Conservation (phyloP, 2,888 invertebrate species). For the Euzophera pinguis region DNA sequence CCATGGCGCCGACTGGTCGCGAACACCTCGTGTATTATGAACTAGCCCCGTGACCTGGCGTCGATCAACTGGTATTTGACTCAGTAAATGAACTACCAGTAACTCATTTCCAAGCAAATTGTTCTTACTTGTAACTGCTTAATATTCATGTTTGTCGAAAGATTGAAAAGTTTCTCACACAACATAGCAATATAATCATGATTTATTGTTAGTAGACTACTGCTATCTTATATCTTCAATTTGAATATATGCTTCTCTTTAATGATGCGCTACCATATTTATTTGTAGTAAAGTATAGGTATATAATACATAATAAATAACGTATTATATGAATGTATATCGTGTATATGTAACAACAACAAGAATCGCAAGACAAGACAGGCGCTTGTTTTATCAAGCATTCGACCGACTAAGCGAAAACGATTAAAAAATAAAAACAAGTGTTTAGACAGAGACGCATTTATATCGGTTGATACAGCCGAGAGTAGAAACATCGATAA, state of each 20-base stretch:
- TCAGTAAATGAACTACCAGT: slow-evolving; percentile 56
- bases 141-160: slow-evolving; percentile 31
- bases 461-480: slow-evolving; percentile 47
- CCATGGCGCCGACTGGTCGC: slow-evolving; percentile 76
- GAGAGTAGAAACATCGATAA: slow-evolving; percentile 74
- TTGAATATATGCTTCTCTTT: not conserved
- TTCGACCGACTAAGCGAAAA: slow-evolving; percentile 40
- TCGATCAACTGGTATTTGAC: slow-evolving; percentile 75
- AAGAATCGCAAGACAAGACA: slow-evolving; percentile 45
- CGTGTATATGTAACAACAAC: slow-evolving; percentile 27
- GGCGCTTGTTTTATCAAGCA: slow-evolving; percentile 58
- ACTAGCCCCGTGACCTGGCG: slow-evolving; percentile 76
- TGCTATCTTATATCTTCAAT: slow-evolving; percentile 5
- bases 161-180: slow-evolving; percentile 16
- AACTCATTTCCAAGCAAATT: slow-evolving; percentile 59
- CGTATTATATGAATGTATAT: not conserved
- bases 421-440: slow-evolving; percentile 63
- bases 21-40: slow-evolving; percentile 78
- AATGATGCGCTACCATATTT: slow-evolving; percentile 11
- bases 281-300: not conserved
- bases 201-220: slow-evolving; percentile 9
- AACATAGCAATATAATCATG: slow-evolving; percentile 7
- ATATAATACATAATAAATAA: not conserved
- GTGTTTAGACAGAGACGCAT: slow-evolving; percentile 63
- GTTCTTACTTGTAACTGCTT: slow-evolving; percentile 39